Evolutionary conservation across 2,797 vertebrate genomes (phyloP), one percentile per base, ranked within the genome.

Genomic region (Sebastes trivittatus): DNA sequence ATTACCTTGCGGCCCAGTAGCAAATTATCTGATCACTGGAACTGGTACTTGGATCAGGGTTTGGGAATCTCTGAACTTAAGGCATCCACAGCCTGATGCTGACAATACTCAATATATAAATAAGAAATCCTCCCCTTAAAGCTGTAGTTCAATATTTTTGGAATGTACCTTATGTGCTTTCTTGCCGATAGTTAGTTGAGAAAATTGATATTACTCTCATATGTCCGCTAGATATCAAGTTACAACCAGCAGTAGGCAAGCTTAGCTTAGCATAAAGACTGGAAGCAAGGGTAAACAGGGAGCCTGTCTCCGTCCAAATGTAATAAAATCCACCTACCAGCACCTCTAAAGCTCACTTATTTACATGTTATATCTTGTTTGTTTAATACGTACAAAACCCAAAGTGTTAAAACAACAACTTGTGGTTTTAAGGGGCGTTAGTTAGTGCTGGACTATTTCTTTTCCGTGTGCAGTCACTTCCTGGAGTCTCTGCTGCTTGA

Each of bases 1-100:
- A 16, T 2, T 38, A 60, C 6, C 18, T 36, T 54, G 11, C 1
- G 4, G 18, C 54, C 38, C 5, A 22, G 23, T 67, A 38, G 18
- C 30, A 61, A 6, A 60, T 52, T 5, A 7, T 30, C 6, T 29
- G 14, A 36, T 27, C 27, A 9, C 58, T 60, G 58, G n/a, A 27
- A 14, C 23, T 23, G 1, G n/a, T 49, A 11, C 1, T 1, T 1
- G 2, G 3, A 32, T 18, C n/a, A 65, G n/a, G 25, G 7, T 11
- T 42, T 25, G 29, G 71, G n/a, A 25, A 23, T 2, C 14, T 72
- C n/a, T 59, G 16, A 29, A 3, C 4, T 59, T 16, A 32, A 58
- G 36, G 11, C 54, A 49, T 68, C 27, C n/a, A 36, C 74, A 61
- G 11, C 20, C 36, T 60, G 36, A 23, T 32, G 22, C 9, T 27